Evolutionary conservation across 1,140 invertebrate genomes (phyloP), one percentile per base, ranked within the genome.

Genomic region (Hylyphantes graminicola): DNA sequence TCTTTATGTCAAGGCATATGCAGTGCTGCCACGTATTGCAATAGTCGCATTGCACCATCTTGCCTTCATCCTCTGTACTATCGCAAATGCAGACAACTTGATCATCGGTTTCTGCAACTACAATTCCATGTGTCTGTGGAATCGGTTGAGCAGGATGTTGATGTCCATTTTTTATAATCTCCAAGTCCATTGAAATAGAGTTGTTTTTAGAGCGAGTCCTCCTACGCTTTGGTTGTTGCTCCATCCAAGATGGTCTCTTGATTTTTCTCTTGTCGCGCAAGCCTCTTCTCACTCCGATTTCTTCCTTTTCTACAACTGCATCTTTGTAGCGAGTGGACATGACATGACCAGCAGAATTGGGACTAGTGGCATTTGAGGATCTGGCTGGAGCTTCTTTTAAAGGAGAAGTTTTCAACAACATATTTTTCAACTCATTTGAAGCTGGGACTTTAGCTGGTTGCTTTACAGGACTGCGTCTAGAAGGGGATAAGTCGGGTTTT

Each of bases 11-110:
- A 9, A 83, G 63, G 15, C 80, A 83, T 19, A 65, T n/a, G 53
- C 70, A 75, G 50, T 83, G 80, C 19, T 83, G 80, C 80, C 80
- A 83, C 6, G 80, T 83, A 67, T 83, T 83, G 57, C 80, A 83
- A 67, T 70, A 83, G 67, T 83, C 80, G 51, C 80, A 83, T 10
- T 83, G 80, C 13, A 83, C 80, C 80, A 83, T 83, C 67, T 83
- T 83, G 17, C 80, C 80, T 35, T 74, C 80, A 64, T 83, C 80
- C 19, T 59, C 80, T 9, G 80, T 83, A 59, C 80, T 83, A 19
- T 83, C 57, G 19, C 80, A 83, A 57, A 83, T 75, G 15, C 80
- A 83, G 21, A 13, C 72, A 9, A 83, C 80, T 13, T 21, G 61
- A 75, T 83, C 80, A 74, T 83, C 70, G 13, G 21, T 67, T 65